A percentile compares a stretch with the other conserved stretches of the same genome.
Evolutionary conservation across 2,797 vertebrate genomes (phyloP).

Genomic region (Pseudomugil tenellus): DNA sequence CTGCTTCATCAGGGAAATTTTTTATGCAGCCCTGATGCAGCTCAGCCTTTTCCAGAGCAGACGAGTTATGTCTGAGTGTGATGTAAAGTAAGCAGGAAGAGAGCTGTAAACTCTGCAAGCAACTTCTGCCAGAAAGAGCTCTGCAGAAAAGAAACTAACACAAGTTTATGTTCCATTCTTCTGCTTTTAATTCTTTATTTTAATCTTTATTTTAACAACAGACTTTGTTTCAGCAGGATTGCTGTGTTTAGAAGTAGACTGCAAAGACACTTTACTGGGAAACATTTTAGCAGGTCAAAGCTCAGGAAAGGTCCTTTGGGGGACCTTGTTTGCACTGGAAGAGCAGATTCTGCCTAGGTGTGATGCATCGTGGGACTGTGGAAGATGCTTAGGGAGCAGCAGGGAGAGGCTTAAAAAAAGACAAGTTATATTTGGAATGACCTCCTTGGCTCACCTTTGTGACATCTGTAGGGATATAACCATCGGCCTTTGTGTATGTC

Average conservation of each 20-base stretch:
- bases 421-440: constrained; percentile 50
- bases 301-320: constrained; percentile 39
- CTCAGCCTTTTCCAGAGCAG: constrained; percentile 70
- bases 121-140: constrained; percentile 42
- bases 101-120: constrained; percentile 44
- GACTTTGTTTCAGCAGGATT: constrained; percentile 32
- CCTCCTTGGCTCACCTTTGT: constrained; percentile 56
- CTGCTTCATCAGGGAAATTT: constrained; percentile 75
- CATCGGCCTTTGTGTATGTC: constrained; percentile 14
- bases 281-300: constrained; percentile 45
- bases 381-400: constrained; percentile 40
- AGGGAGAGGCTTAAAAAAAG: constrained; percentile 30
- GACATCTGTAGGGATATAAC: constrained; percentile 47
- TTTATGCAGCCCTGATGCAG: constrained; percentile 71
- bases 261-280: constrained; percentile 16
- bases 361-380: constrained; percentile 52
- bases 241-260: constrained; percentile 12
- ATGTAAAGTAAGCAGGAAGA: constrained; percentile 53
- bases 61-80: constrained; percentile 63
- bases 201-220: constrained; percentile 19
- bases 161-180: constrained; percentile 24
- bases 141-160: constrained; percentile 36
- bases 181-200: background rate
- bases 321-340: constrained; percentile 36
- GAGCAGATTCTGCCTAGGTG: constrained; percentile 58